These are phyloP conservation scores for Hipparchia semele DNA, from an alignment of 2,888 invertebrate genomes.

Conservation along the genomic window DNA sequence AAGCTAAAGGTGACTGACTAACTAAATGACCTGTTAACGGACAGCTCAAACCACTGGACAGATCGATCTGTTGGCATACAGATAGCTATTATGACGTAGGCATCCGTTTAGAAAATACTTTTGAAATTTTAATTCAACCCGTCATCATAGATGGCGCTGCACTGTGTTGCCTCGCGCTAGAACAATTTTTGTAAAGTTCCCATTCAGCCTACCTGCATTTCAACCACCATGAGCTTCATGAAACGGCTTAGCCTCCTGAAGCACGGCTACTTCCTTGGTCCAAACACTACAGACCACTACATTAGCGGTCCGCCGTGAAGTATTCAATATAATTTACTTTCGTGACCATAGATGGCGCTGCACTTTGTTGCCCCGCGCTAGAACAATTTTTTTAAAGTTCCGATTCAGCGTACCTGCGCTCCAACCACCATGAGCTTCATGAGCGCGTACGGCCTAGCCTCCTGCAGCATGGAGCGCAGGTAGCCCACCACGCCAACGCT, in stretches of 20 bases:
- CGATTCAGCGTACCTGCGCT: slow-evolving; percentile 82
- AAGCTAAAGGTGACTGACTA: too few species aligned
- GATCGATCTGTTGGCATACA: too few species aligned
- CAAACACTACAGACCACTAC: slow-evolving; percentile 58
- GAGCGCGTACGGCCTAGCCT: slow-evolving; percentile 95
- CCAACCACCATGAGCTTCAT: slow-evolving; percentile 99
- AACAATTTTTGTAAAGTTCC: neutral
- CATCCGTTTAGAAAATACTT: too few species aligned
- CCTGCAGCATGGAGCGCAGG: slow-evolving; percentile 91
- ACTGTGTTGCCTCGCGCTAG: neutral
- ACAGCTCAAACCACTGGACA: too few species aligned
- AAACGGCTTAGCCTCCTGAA: slow-evolving; percentile 96
- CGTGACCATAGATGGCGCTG: neutral
- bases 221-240: slow-evolving; percentile 98
- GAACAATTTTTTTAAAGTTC: neutral
- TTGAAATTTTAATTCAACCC: too few species aligned
- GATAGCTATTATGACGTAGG: too few species aligned
- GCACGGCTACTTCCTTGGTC: slow-evolving; percentile 51
- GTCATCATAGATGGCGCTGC: neutral
- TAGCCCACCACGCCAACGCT: slow-evolving; percentile 97
- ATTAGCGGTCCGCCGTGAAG: too few species aligned
- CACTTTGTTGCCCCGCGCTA: neutral
- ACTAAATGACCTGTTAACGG: too few species aligned
- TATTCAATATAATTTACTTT: neutral
- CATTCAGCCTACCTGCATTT: slow-evolving; percentile 84